Evolutionary conservation across 2,888 invertebrate genomes (phyloP), one percentile per base, ranked within the genome.

Genomic region (Eumerus sabulonum): DNA sequence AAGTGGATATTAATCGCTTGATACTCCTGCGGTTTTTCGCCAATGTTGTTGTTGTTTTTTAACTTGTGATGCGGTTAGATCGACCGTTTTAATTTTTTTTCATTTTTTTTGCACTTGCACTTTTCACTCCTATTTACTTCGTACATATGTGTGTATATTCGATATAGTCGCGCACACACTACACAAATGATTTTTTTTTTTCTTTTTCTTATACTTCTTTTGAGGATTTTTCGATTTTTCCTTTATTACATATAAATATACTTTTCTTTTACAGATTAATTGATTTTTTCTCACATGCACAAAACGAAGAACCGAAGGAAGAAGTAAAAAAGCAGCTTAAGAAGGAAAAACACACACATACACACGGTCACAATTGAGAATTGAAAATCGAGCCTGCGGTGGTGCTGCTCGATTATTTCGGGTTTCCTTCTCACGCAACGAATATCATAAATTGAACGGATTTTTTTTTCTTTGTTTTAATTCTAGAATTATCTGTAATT

Each of bases 281-380:
- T 77, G 77, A 77, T 77, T 77, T 77, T 72, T 72, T 56, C 66
- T 64, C 47, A 64, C 71, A 66, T 76, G 76, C 71, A 71, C 56
- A 50, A n/a, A n/a, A n/a, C n/a, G n/a, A n/a, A n/a, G n/a, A n/a
- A n/a, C n/a, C n/a, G n/a, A n/a, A 71, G 12, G 11, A 40, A 11
- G 11, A 4, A 27, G 7, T 4, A 27, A 27, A 7, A 27, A 27
- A 27, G 7, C 27, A 7, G 7, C 27, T 27, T 27, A 27, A 27
- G 27, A 27, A 40, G 5, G 40, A 27, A 54, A 51, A 40, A 77
- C 48, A 74, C 50, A 77, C 62, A 67, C 66, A 77, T 45, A 74
- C 44, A 77, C 62, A 67, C 66, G 53, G 59, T 71, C 70, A 71
- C 59, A 70, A 70, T 53, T n/a, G n/a, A n/a, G n/a, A n/a, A n/a